Evolutionary conservation across 1,140 invertebrate species (phyloP).

Genomic region (Dreissena polymorpha): DNA sequence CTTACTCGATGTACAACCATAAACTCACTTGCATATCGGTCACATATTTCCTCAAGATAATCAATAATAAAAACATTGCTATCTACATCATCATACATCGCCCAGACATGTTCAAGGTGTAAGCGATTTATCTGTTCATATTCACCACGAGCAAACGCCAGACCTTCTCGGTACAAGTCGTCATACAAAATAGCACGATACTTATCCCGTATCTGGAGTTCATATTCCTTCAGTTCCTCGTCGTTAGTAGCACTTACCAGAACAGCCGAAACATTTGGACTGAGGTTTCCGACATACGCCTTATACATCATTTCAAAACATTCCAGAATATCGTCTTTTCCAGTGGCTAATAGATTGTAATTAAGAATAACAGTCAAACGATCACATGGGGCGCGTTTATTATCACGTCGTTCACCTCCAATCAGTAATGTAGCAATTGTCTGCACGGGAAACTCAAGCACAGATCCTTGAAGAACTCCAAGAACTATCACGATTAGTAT

Average conservation of each 20-base stretch:
- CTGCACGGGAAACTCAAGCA: constrained; percentile 71
- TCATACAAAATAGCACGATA: constrained; percentile 70
- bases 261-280: constrained; percentile 67
- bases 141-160: constrained; percentile 64
- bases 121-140: constrained; percentile 59
- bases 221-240: constrained; percentile 67
- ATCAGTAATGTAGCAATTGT: constrained; percentile 70
- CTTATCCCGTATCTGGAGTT: constrained; percentile 65
- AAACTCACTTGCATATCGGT: constrained; percentile 70
- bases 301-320: constrained; percentile 73
- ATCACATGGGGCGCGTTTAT: constrained; percentile 48
- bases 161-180: constrained; percentile 68
- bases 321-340: constrained; percentile 72
- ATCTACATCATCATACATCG: constrained; percentile 63
- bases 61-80: constrained; percentile 64
- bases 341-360: constrained; percentile 73
- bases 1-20: constrained; percentile 75
- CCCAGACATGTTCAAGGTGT: constrained; percentile 68
- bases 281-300: constrained; percentile 73
- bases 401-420: constrained; percentile 64
- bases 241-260: constrained; percentile 73
- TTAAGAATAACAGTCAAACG: constrained; percentile 70
- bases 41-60: constrained; percentile 72
- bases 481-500: constrained; percentile 67
- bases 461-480: constrained; percentile 69